Evolutionary conservation across 2,113 vertebrate species (phyloP).

Genomic region (Mus spicilegus): DNA sequence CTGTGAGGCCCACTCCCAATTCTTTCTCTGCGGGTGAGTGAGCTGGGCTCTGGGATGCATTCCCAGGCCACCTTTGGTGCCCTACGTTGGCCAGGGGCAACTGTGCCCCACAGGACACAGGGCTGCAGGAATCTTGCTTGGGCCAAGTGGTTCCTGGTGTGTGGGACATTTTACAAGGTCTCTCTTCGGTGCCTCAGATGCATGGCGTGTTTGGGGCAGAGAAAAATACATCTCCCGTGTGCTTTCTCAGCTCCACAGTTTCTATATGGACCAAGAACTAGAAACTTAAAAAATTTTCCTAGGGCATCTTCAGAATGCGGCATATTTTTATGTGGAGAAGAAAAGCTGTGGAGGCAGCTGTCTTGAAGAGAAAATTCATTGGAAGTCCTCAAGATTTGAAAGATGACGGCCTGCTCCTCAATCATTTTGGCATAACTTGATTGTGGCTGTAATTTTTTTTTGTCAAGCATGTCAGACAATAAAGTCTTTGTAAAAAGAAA

Average conservation of each 20-base stretch:
- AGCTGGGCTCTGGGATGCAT: background rate
- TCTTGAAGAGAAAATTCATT: conserved; percentile 83
- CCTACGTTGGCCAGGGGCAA: fast-evolving
- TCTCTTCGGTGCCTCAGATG: conserved; percentile 51
- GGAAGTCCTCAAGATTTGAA: conserved; percentile 82
- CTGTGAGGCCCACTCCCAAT: fast-evolving
- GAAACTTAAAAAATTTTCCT: conserved; percentile 84
- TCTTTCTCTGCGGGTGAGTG: fast-evolving
- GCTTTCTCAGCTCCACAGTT: conserved; percentile 71
- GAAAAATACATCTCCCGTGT: conserved; percentile 60
- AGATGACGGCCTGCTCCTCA: conserved; percentile 78
- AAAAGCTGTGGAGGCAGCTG: conserved; percentile 82
- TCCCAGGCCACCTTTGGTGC: background rate
- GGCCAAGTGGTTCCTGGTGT: conserved; percentile 47
- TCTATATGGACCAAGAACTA: conserved; percentile 82
- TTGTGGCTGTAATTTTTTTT: conserved; percentile 87
- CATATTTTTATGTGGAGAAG: conserved; percentile 89
- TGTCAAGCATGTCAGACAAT: conserved; percentile 90
- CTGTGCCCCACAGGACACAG: fast-evolving
- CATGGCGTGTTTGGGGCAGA: background rate
- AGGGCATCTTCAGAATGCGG: conserved; percentile 85
- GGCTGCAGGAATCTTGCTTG: fast-evolving
- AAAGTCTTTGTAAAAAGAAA: conserved; percentile 86
- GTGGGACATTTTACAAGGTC: conserved; percentile 70
- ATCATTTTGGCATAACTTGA: conserved; percentile 86